Base-by-base conservation (phyloP, 1,140 invertebrate genomes). In the Penaeus indicus region DNA sequence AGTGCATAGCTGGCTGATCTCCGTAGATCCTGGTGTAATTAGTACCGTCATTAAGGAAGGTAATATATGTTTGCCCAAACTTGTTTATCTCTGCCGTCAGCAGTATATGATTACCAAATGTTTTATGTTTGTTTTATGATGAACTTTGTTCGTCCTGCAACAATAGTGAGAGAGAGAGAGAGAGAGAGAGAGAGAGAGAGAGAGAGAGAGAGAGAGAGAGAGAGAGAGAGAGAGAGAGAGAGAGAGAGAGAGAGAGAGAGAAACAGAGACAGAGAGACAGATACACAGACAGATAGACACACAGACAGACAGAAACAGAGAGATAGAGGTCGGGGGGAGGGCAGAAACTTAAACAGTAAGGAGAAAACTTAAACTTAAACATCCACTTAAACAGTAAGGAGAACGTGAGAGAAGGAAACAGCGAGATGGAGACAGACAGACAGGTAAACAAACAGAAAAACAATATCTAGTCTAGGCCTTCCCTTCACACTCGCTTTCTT, bases 371-470 rank as follows among this genome's bases (percentile, higher is more conserved):
- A 42, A 1, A 80, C 38, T 75, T 16, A 32, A 8, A 32, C 3
- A 25, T 75, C 42, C 72, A 75, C 10, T n/a, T 75, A 80, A 3
- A 16, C 13, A 42, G 38, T 42, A 8, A 42, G 38, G 83, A 84
- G 83, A 84, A 64, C 67, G 82, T 75, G 83, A 72, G 42, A 84
- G 47, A 72, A 16, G 3, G n/a, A 32, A 27, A 63, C 16, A 63
- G n/a, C 60, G n/a, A 62, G 83, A 63, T 18, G 62, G 79, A 81
- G 42, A 54, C 13, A 61, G 22, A 84, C 19, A 27, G 54, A 32
- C n/a, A 42, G 21, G 38, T 42, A 54, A 4, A 79, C 22, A 54
- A 25, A 54, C 22, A 79, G 54, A 54, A 54, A 54, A 8, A 54
- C 11, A 54, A 54, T 54, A 54, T 54, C 54, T 42, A 8, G 38